A percentile compares a stretch with the other conserved stretches of the same genome.
These are phyloP conservation scores for Crematogaster levior DNA, from an alignment of 2,888 invertebrate species.

Conservation along the genomic window DNA sequence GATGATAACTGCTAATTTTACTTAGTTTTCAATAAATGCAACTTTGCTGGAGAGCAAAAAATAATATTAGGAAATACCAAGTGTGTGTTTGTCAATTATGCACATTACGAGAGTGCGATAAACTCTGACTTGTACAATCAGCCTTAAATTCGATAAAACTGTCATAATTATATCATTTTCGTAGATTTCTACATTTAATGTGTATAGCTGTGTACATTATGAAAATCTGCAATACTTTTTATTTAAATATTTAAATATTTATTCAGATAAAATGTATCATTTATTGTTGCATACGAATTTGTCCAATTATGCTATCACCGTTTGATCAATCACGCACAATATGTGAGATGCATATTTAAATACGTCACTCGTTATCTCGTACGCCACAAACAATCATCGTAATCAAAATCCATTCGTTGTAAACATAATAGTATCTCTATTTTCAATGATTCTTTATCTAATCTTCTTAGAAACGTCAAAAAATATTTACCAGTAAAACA, in stretches of 20 bases:
- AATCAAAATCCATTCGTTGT: background rate
- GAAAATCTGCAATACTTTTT: background rate
- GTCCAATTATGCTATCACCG: conserved; percentile 2
- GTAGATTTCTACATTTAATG: conserved; percentile 3
- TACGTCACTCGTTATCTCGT: conserved; percentile 4
- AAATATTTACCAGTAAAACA: background rate
- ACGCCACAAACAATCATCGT: conserved; percentile 2
- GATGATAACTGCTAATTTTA: conserved; percentile 61
- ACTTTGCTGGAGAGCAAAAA: conserved; percentile 48
- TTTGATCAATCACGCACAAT: conserved; percentile 16
- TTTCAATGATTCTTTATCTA: background rate
- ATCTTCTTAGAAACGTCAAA: background rate
- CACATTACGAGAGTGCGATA: conserved; percentile 59
- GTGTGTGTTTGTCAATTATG: conserved; percentile 9
- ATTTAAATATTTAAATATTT: conserved; percentile 20
- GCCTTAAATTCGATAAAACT: background rate
- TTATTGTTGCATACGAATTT: background rate
- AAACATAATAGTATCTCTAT: background rate
- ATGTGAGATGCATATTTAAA: conserved; percentile 14
- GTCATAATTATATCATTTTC: background rate
- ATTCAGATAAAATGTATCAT: background rate
- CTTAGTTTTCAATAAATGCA: conserved; percentile 21
- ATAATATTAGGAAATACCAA: conserved; percentile 33
- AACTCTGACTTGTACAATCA: conserved; percentile 64
- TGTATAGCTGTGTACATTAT: background rate